phyloP scores from a whole-genome alignment of 2,113 vertebrate species.

The Peromyscus leucopus region DNA sequence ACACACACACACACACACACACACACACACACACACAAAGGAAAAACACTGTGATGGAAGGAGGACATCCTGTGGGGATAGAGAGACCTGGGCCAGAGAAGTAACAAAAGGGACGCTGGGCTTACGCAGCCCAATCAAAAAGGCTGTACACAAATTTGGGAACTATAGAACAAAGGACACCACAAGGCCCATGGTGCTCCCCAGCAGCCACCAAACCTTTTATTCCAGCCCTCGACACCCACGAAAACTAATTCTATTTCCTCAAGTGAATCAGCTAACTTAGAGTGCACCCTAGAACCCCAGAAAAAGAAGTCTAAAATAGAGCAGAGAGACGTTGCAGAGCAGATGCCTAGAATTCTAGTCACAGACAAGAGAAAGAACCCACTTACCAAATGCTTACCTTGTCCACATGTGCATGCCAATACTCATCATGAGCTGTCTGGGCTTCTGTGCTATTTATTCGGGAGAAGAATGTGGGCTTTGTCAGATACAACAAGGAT shows the following conservation, averaged over 20 bases:
- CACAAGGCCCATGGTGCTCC: background rate
- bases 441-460: slow-evolving; percentile 94
- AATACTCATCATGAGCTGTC: slow-evolving; percentile 96
- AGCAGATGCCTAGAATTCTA: fast-evolving
- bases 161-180: no score
- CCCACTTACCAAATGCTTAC: slow-evolving; percentile 79
- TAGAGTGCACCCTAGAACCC: background rate
- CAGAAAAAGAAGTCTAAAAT: background rate
- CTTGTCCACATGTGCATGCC: slow-evolving; percentile 98
- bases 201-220: fast-evolving
- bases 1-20: no score
- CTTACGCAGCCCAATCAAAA: background rate
- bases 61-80: background rate
- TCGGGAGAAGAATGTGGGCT: slow-evolving; percentile 98
- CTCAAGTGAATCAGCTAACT: background rate
- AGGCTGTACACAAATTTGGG: background rate
- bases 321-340: fast-evolving
- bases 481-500: slow-evolving; percentile 93
- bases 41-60: no score
- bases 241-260: background rate
- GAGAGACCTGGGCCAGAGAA: background rate
- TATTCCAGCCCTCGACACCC: fast-evolving
- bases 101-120: background rate
- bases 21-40: background rate
- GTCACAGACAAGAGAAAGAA: background rate